Base-by-base conservation (phyloP, 30 jellyfish, hydroid and myxozoan genomes). In the Aurelia aurita region DNA sequence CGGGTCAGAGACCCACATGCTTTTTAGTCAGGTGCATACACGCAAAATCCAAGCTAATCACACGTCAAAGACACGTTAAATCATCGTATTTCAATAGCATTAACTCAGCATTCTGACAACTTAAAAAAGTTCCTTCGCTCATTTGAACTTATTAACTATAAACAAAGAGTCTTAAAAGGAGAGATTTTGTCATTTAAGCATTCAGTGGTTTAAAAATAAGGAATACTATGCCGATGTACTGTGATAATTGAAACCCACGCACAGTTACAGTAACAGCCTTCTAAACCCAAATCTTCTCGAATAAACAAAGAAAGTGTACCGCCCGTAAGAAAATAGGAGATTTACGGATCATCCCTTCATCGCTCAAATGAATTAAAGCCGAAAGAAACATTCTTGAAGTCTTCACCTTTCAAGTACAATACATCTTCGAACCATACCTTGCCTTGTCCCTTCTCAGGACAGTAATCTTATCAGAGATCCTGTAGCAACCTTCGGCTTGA, bases 271-370 rank as follows among this genome's bases (percentile, higher is more conserved):
- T 57, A 21, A 45, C 60, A 18, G 35, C 29, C 20, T 46, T 47
- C 49, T 19, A 39, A 32, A 47, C 54, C 26, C 21, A 11, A 47
- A 72, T 47, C 84, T 18, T 47, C 84, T 72, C 31, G 29, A 47
- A 51, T 34, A 72, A 72, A 72, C 84, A 47, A 49, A 72, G 73
- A 72, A 72, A 47, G 71, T 46, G 54, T 28, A 46, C 84, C 84
- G 84, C 59, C 55, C 60, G 20, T 39, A 12, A 10, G 10, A 61
- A 22, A 61, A 22, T 22, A 61, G 32, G 73, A 22, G 32, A 61
- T 22, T 61, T 61, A 15, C 73, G 19, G 32, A 61, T 39, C 9
- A 39, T 39, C 51, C 51, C 51, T 39, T 39, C 51, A 39, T 39
- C 16, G 51, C 51, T 39, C 51, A 6, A 39, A 39, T 39, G 16